phyloP scores from a whole-genome alignment of 2,797 vertebrate genomes.

The Phaenicophaeus curvirostris region DNA sequence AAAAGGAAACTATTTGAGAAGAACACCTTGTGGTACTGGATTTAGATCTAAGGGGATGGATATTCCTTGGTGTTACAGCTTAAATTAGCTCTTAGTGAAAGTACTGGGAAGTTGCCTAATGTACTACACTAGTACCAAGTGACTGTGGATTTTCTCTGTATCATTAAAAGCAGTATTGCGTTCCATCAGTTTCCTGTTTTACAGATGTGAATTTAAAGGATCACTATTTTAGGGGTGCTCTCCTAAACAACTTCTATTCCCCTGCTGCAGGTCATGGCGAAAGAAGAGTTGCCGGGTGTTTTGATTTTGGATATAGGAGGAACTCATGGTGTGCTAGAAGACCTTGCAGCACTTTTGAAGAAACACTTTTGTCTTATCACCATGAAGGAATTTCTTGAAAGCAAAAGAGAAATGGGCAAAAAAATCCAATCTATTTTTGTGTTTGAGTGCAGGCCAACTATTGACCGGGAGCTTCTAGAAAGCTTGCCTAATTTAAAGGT shows the following conservation, averaged over 20 bases:
- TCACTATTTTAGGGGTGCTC: background rate
- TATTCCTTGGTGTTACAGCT: background rate
- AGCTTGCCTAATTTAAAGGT: slow-evolving; percentile 78
- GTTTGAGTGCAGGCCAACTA: slow-evolving; percentile 52
- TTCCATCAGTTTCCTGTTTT: background rate
- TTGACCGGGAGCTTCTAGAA: slow-evolving; percentile 72
- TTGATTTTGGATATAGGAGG: slow-evolving; percentile 73
- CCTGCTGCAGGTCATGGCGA: slow-evolving; percentile 70
- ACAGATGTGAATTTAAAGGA: background rate
- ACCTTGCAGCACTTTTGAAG: slow-evolving; percentile 62
- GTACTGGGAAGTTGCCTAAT: background rate
- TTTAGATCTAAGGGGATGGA: background rate
- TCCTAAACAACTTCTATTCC: background rate
- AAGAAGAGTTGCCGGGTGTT: slow-evolving; percentile 71
- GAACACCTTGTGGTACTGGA: background rate
- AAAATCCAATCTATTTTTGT: slow-evolving; percentile 79
- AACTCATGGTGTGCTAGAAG: slow-evolving; percentile 40
- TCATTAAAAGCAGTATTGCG: background rate
- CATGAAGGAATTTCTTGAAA: slow-evolving; percentile 77
- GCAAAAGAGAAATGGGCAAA: slow-evolving; percentile 68
- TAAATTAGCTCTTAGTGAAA: background rate
- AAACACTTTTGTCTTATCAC: slow-evolving; percentile 77
- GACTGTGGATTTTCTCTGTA: background rate
- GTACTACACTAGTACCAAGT: background rate
- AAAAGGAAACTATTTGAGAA: background rate